phyloP scores from a whole-genome alignment of 1,140 invertebrate genomes.

The Cydia pomonella region DNA sequence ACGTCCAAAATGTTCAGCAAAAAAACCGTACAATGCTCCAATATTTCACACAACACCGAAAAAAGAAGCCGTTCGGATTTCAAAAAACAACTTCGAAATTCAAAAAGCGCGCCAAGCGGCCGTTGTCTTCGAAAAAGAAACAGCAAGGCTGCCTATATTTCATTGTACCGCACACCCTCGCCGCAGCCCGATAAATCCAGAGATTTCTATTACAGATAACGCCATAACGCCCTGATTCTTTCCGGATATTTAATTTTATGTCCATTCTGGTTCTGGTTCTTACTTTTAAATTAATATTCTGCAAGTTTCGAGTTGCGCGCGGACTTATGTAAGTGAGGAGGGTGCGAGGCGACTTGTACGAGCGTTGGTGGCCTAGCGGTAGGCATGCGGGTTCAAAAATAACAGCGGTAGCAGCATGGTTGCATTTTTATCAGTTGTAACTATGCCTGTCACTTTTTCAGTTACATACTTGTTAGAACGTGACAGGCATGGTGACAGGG shows the following conservation, averaged over 20 bases:
- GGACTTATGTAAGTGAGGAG: neutral
- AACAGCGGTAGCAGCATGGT: no score
- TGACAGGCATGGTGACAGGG: no score
- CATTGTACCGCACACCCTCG: constrained; percentile 56
- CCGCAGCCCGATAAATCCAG: constrained; percentile 70
- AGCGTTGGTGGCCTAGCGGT: no score
- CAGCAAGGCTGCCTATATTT: constrained; percentile 60
- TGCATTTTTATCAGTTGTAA: no score
- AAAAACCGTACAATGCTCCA: neutral
- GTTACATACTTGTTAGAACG: no score
- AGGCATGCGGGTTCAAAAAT: no score
- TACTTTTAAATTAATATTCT: constrained; percentile 48
- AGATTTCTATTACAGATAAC: constrained; percentile 77
- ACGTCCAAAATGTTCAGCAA: neutral
- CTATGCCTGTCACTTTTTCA: no score
- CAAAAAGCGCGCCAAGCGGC: constrained; percentile 20
- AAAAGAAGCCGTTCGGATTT: constrained; percentile 6
- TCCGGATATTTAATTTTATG: constrained; percentile 75
- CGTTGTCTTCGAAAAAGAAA: constrained; percentile 31
- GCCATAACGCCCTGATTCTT: constrained; percentile 70
- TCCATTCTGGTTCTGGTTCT: constrained; percentile 49
- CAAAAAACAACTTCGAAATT: constrained; percentile 28
- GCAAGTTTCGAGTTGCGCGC: neutral
- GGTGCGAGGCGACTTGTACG: no score
- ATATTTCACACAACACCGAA: neutral